Percentiles rank a stretch among this genome's conserved stretches.
phyloP scores from a whole-genome alignment of 2,888 invertebrate species.

The Drosophila atroscutellata region DNA sequence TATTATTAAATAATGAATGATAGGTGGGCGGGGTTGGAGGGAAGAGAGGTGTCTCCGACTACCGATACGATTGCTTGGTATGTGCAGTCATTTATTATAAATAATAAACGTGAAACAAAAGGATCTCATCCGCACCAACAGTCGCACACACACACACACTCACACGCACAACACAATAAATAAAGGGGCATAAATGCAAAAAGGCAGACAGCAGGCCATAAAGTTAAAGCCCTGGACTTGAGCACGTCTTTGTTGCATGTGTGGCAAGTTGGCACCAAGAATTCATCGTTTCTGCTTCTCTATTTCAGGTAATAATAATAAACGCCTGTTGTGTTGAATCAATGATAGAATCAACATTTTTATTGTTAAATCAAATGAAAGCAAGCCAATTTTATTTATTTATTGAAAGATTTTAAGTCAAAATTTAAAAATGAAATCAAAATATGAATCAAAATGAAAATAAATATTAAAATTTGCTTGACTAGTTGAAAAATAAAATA shows the following conservation, averaged over 20 bases:
- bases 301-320: neutral
- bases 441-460: neutral
- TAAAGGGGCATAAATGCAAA: slow-evolving; percentile 39
- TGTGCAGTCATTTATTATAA: slow-evolving; percentile 76
- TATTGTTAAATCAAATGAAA: neutral
- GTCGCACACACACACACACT: slow-evolving; percentile 15
- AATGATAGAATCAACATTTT: neutral
- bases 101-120: slow-evolving; percentile 75
- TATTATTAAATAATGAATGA: slow-evolving; percentile 74
- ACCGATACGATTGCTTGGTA: slow-evolving; percentile 27
- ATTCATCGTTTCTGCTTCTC: neutral
- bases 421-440: neutral
- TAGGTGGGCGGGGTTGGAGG: slow-evolving; percentile 19
- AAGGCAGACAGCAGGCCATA: slow-evolving; percentile 36
- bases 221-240: slow-evolving; percentile 47
- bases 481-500: neutral
- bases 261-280: slow-evolving; percentile 21
- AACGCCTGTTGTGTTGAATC: neutral
- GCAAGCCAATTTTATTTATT: neutral
- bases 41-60: neutral
- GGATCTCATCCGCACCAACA: slow-evolving; percentile 36
- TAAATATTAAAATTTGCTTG: accelerated
- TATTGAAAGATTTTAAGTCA: neutral
- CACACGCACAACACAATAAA: slow-evolving; percentile 25
- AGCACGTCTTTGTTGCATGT: slow-evolving; percentile 47